Percentiles rank a stretch among this genome's conserved stretches.
Conservation (phyloP, 2,888 invertebrate species). For the Malthinus seriepunctatus region DNA sequence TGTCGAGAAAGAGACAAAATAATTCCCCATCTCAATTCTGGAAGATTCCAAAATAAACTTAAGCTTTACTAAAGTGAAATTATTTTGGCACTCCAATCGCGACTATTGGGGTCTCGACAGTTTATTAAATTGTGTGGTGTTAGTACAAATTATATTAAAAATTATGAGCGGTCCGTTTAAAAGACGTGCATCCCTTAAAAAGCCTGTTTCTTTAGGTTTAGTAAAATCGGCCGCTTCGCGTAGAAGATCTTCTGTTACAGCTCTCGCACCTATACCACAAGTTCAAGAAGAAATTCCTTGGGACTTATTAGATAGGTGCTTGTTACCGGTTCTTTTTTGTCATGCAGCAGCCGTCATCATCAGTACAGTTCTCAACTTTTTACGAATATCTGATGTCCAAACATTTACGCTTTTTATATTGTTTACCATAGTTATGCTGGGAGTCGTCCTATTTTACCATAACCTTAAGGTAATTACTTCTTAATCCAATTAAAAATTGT, state of each 20-base stretch:
- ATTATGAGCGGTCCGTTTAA: constrained; percentile 54
- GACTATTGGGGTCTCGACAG: constrained; percentile 27
- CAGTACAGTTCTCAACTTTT: constrained; percentile 70
- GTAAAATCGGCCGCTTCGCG: constrained; percentile 55
- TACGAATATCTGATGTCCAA: constrained; percentile 75
- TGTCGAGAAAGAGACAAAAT: constrained; percentile 28
- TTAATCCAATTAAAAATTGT: too few species aligned
- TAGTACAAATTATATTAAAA: constrained; percentile 20
- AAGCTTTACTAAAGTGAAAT: constrained; percentile 30
- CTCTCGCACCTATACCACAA: constrained; percentile 62
- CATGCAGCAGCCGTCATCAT: constrained; percentile 78
- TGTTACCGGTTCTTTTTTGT: constrained; percentile 77
- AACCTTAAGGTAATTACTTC: constrained; percentile 74
- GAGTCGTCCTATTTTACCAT: constrained; percentile 80
- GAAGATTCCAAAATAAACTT: constrained; percentile 34
- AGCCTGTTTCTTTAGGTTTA: constrained; percentile 44
- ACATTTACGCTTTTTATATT: constrained; percentile 79
- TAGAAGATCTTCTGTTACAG: constrained; percentile 49
- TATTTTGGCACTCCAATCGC: constrained; percentile 34
- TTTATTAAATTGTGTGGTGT: constrained; percentile 21
- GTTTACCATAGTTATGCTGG: constrained; percentile 73
- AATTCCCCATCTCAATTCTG: constrained; percentile 18
- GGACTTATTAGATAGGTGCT: constrained; percentile 72
- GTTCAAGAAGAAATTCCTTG: constrained; percentile 67
- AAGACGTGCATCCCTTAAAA: constrained; percentile 51